Conservation (phyloP, 2,113 vertebrate genomes). For the Oncorhynchus clarkii region DNA sequence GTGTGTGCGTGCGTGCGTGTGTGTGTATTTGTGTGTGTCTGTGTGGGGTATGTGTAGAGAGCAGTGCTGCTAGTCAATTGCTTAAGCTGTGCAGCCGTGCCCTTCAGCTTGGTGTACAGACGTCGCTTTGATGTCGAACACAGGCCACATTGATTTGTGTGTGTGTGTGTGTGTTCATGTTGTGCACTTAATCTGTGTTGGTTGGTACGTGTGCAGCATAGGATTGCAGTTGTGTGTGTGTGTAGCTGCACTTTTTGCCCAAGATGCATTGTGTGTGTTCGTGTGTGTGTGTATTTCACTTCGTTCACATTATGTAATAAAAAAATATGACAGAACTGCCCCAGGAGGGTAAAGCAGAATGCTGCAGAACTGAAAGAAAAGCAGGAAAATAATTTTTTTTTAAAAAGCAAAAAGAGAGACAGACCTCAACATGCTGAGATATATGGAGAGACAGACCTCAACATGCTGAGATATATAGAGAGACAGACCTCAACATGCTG, state of each 20-base stretch:
- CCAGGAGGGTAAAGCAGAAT: neutral
- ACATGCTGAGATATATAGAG: too few relatives aligned
- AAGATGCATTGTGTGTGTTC: neutral
- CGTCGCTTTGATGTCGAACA: conserved; percentile 51
- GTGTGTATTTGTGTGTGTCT: too few relatives aligned
- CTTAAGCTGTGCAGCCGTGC: conserved; percentile 20
- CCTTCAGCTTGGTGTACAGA: conserved; percentile 39
- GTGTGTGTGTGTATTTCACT: conserved; percentile 6
- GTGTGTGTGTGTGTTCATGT: conserved; percentile 14
- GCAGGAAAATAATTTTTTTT: neutral
- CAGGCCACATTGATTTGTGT: conserved; percentile 24
- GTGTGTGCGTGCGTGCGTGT: too few relatives aligned
- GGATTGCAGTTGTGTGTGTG: too few relatives aligned
- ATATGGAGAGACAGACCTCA: too few relatives aligned
- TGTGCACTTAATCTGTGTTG: neutral
- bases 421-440: too few relatives aligned
- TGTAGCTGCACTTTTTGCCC: neutral
- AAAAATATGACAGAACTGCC: neutral
- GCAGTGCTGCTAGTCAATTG: conserved; percentile 21
- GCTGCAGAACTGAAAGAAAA: neutral
- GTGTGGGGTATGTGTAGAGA: too few relatives aligned
- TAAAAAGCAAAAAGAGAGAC: neutral
- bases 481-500: too few relatives aligned
- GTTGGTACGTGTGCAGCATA: too few relatives aligned
- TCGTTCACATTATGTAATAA: too few relatives aligned